phyloP scores from a whole-genome alignment of 2,888 invertebrate genomes.

The Temnothorax rugatulus region DNA sequence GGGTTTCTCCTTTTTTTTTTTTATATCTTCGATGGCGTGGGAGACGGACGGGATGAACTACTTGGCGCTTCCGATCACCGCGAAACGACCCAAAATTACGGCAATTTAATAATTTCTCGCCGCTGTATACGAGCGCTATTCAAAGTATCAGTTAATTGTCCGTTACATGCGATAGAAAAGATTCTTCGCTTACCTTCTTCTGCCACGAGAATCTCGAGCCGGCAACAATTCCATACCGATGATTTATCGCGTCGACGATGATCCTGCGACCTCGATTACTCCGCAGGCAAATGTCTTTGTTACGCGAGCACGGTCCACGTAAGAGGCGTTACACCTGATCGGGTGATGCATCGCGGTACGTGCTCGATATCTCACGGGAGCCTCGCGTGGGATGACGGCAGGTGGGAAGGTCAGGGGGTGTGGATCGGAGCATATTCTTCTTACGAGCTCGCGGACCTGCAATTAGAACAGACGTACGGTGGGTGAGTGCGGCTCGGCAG shows the following conservation, averaged over 20 bases:
- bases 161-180: not conserved
- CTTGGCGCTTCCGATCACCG: not conserved
- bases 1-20: not conserved
- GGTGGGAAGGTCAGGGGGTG: constrained; percentile 73
- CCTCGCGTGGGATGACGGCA: constrained; percentile 68
- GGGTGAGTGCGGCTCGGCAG: constrained; percentile 82
- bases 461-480: constrained; percentile 83
- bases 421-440: constrained; percentile 76
- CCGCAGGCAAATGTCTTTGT: constrained; percentile 56
- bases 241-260: constrained; percentile 43
- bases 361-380: constrained; percentile 61
- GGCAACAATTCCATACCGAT: constrained; percentile 17
- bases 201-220: not conserved
- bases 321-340: constrained; percentile 50
- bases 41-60: not conserved
- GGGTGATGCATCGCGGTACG: constrained; percentile 44
- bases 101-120: constrained; percentile 2
- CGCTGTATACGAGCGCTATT: not conserved
- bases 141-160: not conserved
- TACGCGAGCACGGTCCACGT: constrained; percentile 13
- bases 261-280: constrained; percentile 39
- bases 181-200: not conserved
- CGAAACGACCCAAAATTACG: not conserved
- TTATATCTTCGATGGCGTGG: not conserved
- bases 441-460: constrained; percentile 78